Base-by-base conservation (phyloP, 2,888 invertebrate species). In the Phyllotreta cruciferae region DNA sequence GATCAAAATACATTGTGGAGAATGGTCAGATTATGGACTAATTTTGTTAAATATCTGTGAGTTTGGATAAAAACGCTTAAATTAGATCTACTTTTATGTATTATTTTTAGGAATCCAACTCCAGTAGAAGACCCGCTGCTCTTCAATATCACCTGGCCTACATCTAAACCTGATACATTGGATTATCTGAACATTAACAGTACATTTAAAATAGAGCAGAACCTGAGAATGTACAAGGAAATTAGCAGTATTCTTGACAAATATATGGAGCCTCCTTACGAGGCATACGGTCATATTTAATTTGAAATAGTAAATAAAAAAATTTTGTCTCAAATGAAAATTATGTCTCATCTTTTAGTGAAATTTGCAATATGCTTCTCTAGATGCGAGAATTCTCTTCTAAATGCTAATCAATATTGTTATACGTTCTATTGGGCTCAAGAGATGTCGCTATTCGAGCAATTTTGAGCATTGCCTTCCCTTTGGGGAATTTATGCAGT, bases 81-180 rank as follows among this genome's bases (percentile, higher is more conserved):
- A 44, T 44, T 5, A 11, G n/a, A n/a, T n/a, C n/a, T n/a, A n/a
- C n/a, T n/a, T n/a, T n/a, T n/a, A n/a, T n/a, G n/a, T n/a, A n/a
- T n/a, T n/a, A n/a, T n/a, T n/a, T 63, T 54, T 35, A 64, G 64
- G 11, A 64, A 64, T 42, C 64, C 64, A 34, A 64, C 64, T 9
- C 64, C 63, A 44, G 45, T 14, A 35, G 5, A 39, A 47, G 58
- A 58, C 37, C 36, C 54, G 4, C 37, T 58, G 3, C 41, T 63
- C 2, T 36, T 34, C 1, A 64, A 64, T 9, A n/a, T 60, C 5
- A 64, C 34, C 11, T 64, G 64, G 64, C 60, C 64, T 3, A 50
- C 8, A 52, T 42, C 56, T 1, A 49, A n/a, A 9, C 10, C 56
- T 8, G 10, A 6, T 9, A 56, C 38, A 38, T 35, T 64, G 10